A percentile compares a stretch with the other conserved stretches of the same genome.
Evolutionary conservation across 2,113 vertebrate genomes (phyloP).

Genomic region (Lagopus leucura): DNA sequence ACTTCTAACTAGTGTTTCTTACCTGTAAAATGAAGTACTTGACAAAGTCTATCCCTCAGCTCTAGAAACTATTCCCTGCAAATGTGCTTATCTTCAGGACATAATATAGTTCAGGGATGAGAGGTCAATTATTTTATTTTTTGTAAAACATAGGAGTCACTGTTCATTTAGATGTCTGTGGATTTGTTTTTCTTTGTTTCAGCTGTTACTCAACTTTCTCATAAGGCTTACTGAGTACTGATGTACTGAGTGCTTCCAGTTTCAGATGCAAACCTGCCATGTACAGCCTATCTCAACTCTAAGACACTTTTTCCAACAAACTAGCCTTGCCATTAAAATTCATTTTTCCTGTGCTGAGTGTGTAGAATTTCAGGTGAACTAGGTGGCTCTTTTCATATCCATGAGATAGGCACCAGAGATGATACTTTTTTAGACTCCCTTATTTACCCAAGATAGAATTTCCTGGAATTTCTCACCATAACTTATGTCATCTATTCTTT

Average conservation of each 20-base stretch:
- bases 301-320: slow-evolving; percentile 8
- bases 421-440: not conserved
- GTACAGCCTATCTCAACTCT: not conserved
- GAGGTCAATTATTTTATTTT: not conserved
- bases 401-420: not conserved
- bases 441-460: not conserved
- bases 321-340: not conserved
- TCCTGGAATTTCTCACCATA: not conserved
- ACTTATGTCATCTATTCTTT: not conserved
- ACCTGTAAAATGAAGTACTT: not conserved
- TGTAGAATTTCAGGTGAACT: not conserved
- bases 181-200: not conserved
- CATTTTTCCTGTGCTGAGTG: not conserved
- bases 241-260: not conserved
- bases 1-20: not conserved
- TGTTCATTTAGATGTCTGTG: no score
- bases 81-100: not conserved
- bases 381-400: not conserved
- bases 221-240: not conserved
- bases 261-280: not conserved
- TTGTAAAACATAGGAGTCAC: not conserved
- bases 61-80: not conserved
- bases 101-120: not conserved
- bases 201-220: slow-evolving; percentile 11
- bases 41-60: not conserved